phyloP scores from a whole-genome alignment of 2,797 vertebrate species.

The Sarcoramphus papa region DNA sequence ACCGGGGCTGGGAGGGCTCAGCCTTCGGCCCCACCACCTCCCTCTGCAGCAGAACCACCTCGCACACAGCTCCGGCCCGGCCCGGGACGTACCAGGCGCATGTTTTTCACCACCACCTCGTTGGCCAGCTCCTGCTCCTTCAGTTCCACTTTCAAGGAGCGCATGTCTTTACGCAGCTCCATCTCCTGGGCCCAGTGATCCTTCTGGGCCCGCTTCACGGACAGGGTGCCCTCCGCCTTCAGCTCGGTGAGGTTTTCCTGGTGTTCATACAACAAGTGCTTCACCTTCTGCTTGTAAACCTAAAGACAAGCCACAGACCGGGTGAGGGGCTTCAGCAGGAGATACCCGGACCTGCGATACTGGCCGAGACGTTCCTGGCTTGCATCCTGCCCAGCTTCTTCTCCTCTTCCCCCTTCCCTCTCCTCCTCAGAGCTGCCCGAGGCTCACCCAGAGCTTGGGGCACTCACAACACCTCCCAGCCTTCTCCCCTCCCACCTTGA shows the following conservation, averaged over 20 bases:
- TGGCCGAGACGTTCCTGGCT: not conserved
- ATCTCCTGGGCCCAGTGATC: conserved; percentile 78
- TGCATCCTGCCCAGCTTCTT: not conserved
- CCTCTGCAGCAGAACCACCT: not conserved
- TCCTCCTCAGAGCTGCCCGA: not conserved
- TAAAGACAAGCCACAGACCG: not conserved
- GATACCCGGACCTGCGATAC: rapidly evolving
- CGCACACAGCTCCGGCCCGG: rapidly evolving
- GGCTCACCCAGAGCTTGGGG: not conserved
- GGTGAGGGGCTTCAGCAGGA: not conserved
- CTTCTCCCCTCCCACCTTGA: conserved; percentile 78
- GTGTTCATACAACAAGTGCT: conserved; percentile 90
- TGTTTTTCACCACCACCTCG: conserved; percentile 75
- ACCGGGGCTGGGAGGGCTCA: not conserved
- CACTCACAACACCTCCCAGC: not conserved
- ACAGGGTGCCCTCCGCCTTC: conserved; percentile 71
- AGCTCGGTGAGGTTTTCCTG: conserved; percentile 85
- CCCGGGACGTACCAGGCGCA: conserved; percentile 75
- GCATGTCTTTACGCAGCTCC: conserved; percentile 70
- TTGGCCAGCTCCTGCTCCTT: conserved; percentile 81
- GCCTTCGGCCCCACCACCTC: not conserved
- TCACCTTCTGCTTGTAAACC: conserved; percentile 96
- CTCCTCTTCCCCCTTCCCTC: not conserved
- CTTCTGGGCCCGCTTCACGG: conserved; percentile 74
- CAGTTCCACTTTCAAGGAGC: conserved; percentile 68